Base-by-base conservation (phyloP, 2,888 invertebrate species). In the Cataglyphis altisquamis region DNA sequence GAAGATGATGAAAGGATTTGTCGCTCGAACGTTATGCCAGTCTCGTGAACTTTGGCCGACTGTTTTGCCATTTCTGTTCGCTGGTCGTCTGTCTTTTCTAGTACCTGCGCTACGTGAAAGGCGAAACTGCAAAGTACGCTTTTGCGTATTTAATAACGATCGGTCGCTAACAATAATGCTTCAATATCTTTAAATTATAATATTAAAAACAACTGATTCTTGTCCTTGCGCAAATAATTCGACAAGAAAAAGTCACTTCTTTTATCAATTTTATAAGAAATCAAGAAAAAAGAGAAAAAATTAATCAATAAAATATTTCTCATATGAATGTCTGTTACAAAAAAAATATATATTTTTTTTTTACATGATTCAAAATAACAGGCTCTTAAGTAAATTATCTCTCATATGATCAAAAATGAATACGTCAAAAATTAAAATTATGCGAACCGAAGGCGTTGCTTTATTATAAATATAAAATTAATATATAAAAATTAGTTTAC, bases 1-100 rank as follows among this genome's bases (percentile, higher is more conserved):
- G 80, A 94, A 94, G 3, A 94, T 90, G 32, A 94, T 87, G 67
- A 94, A 94, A 0, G 94, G 94, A 87, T 94, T 94, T 8, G 94
- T 93, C 0, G 92, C 84, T 1, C 91, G 72, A 3, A 64, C 21
- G 1, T 12, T 21, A 52, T 83, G 82, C 25, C 55, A 81, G 10
- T 25, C 32, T 18, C 77, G 77, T 32, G 85, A 32, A 62, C 32
- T 83, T 39, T 57, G 72, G 10, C 48, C 29, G 45, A 32, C 41
- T 3, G 68, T 25, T 72, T 57, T 80, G 18, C 36, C 48, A 29
- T 52, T 74, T 55, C 39, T 48, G 32, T 41, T 82, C 10, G 32
- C 55, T 29, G 62, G 2, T 32, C 21, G 81, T 45, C 78, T 82
- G 32, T 39, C 57, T 41, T 70, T 88, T 25, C 60, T 67, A 32